These are phyloP conservation scores for Peromyscus maniculatus DNA, from an alignment of 2,113 vertebrate species.

Conservation along the genomic window DNA sequence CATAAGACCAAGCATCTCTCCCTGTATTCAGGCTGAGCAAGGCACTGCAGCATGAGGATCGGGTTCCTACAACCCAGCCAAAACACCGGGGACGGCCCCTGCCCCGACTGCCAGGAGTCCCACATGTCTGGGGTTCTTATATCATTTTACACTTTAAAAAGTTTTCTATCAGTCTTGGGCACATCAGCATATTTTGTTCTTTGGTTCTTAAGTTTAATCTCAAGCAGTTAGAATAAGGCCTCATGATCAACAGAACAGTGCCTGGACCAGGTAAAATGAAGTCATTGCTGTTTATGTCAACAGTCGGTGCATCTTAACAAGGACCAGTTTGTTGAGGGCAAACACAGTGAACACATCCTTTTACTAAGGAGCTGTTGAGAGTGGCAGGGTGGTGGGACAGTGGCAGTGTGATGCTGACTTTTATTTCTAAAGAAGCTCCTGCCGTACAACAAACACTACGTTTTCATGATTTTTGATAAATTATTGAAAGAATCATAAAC, in stretches of 20 bases:
- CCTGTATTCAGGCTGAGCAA: neutral
- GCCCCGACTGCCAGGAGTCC: too few species aligned
- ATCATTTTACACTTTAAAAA: neutral
- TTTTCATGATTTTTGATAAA: slow-evolving; percentile 60
- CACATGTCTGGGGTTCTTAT: neutral
- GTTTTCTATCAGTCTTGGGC: neutral
- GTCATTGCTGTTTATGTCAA: neutral
- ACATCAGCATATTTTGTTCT: neutral
- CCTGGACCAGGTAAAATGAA: neutral
- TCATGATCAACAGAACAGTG: neutral
- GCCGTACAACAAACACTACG: slow-evolving; percentile 13
- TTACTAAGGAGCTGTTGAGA: neutral
- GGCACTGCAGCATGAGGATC: neutral
- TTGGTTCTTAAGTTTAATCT: slow-evolving; percentile 5
- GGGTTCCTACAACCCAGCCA: neutral
- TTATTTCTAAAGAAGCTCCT: slow-evolving; percentile 47
- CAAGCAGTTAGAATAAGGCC: neutral
- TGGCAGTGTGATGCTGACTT: neutral
- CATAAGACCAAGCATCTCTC: neutral
- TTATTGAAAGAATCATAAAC: slow-evolving; percentile 67
- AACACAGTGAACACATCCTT: slow-evolving; percentile 10
- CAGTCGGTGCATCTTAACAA: neutral
- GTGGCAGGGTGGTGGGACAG: too few species aligned
- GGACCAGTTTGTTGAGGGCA: neutral
- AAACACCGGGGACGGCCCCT: too few species aligned